Base-by-base conservation (phyloP, 2,888 invertebrate species). In the Parascotia fuliginaria region DNA sequence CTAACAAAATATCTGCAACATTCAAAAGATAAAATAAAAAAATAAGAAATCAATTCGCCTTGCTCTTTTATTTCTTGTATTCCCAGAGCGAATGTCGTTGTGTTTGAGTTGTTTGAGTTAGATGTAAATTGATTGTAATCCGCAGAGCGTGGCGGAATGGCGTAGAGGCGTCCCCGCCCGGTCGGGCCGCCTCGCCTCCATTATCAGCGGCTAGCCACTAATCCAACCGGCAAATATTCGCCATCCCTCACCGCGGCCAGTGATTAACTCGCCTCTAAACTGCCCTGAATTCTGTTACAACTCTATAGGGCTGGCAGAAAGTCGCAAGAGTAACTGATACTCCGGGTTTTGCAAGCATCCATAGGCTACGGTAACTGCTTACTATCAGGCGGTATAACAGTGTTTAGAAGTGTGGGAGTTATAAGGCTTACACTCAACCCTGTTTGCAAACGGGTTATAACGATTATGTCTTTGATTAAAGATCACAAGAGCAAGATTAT, bases 181-280 rank as follows among this genome's bases (percentile, higher is more conserved):
- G 41, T 50, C 58, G 46, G 53, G 68, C 64, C n/a, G n/a, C n/a
- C n/a, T n/a, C n/a, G n/a, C n/a, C n/a, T n/a, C 73, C 75, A 79
- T 79, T 81, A 77, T 61, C 72, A 65, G 61, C 70, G 65, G 65
- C 64, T 73, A 58, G 46, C 66, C 69, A 63, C 63, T 78, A 81
- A 85, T 84, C 81, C 79, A 62, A 48, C 70, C 75, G 66, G 70
- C 75, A 78, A 82, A 80, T 75, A 77, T 69, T 71, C 70, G 66
- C 70, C 74, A 77, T 79, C 79, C 80, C 79, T 73, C 70, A 62
- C 55, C 59, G 63, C 50, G 73, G 65, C 60, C 72, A 62, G 79
- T 79, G 78, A 85, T 85, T 85, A 82, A 77, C 71, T 75, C 70
- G 70, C 78, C 69, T 52, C 49, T 64, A 62, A 70, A 72, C 60